Conservation (phyloP, 2,797 vertebrate genomes). For the Sebastes taczanowskii region DNA sequence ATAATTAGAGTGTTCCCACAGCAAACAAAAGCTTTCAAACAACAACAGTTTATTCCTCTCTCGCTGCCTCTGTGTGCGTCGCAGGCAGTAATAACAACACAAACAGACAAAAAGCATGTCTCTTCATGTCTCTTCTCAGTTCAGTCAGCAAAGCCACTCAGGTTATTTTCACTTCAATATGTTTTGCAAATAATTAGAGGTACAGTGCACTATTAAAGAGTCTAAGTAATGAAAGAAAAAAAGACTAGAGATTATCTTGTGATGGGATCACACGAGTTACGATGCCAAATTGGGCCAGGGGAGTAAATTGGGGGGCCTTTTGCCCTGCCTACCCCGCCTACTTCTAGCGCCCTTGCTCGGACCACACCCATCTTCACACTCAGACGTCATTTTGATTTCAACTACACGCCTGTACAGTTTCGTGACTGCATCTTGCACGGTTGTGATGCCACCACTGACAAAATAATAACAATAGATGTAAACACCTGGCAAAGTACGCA, state of each 20-base stretch:
- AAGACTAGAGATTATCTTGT: not conserved
- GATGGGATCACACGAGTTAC: not conserved
- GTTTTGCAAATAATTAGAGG: constrained; percentile 36
- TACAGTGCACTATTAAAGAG: not conserved
- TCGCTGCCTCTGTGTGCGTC: constrained; percentile 36
- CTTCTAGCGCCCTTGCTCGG: too few species aligned
- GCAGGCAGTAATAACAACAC: constrained; percentile 43
- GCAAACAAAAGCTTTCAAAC: constrained; percentile 60
- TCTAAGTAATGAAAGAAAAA: not conserved
- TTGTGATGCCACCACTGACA: not conserved
- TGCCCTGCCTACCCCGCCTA: too few species aligned
- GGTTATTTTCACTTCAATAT: constrained; percentile 33
- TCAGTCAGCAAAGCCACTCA: constrained; percentile 29
- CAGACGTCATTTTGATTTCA: not conserved
- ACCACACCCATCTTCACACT: too few species aligned
- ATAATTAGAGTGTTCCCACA: constrained; percentile 61
- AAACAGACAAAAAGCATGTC: constrained; percentile 38
- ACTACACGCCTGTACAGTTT: not conserved
- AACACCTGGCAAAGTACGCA: not conserved
- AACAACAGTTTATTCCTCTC: constrained; percentile 50
- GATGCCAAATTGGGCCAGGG: not conserved
- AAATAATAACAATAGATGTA: not conserved
- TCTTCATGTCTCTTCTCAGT: constrained; percentile 18
- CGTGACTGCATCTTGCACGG: not conserved
- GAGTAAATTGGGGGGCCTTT: not conserved